Conservation (phyloP, 2,888 invertebrate species). For the Macrophya annulata region DNA sequence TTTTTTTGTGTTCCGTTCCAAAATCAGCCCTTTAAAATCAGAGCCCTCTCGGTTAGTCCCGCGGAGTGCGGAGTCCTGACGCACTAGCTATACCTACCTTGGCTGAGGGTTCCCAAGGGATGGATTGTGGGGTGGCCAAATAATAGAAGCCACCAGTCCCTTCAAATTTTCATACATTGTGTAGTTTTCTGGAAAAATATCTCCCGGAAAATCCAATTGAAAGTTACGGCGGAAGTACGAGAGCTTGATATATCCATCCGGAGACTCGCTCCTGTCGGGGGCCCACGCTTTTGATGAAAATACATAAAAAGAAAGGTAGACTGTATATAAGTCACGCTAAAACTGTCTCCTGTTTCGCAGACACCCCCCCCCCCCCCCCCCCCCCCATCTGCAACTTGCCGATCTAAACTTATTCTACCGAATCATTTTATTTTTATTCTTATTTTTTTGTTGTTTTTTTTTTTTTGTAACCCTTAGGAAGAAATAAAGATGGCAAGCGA, state of each 20-base stretch:
- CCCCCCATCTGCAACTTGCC: background rate
- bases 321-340: slow-evolving; percentile 22
- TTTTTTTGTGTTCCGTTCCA: background rate
- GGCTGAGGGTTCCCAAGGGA: slow-evolving; percentile 49
- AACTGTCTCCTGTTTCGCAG: slow-evolving; percentile 26
- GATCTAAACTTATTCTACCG: background rate
- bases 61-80: background rate
- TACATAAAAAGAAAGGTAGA: slow-evolving; percentile 11
- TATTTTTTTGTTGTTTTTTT: background rate
- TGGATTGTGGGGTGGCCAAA: slow-evolving; percentile 49
- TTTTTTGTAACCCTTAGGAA: too few species aligned
- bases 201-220: slow-evolving; percentile 46
- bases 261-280: slow-evolving; percentile 18
- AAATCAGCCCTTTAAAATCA: slow-evolving; percentile 56
- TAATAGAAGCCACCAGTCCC: slow-evolving; percentile 50
- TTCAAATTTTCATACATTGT: slow-evolving; percentile 50
- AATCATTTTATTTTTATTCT: background rate
- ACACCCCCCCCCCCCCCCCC: slow-evolving; percentile 10
- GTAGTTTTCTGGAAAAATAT: slow-evolving; percentile 50
- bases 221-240: slow-evolving; percentile 26
- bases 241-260: slow-evolving; percentile 19
- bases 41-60: slow-evolving; percentile 33
- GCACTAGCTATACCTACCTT: slow-evolving; percentile 40
- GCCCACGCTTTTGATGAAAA: slow-evolving; percentile 23
- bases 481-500: too few species aligned